These are phyloP conservation scores for Macrostomum cliftonense DNA, from an alignment of 2,888 invertebrate species.

Conservation along the genomic window DNA sequence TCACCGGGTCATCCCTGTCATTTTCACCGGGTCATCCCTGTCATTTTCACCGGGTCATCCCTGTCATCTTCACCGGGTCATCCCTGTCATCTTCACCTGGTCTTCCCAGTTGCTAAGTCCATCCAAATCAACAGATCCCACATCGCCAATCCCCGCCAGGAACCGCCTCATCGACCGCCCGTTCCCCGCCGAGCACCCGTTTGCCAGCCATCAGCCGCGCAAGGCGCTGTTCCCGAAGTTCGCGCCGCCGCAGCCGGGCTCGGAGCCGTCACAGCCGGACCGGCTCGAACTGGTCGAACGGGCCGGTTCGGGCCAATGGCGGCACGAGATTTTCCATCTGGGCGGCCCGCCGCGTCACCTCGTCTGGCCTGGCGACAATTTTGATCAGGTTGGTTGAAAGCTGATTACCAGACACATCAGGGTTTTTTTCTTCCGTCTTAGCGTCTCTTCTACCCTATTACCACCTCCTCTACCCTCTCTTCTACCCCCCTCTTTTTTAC, in stretches of 20 bases:
- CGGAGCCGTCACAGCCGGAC: slow-evolving; percentile 27
- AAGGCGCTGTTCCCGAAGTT: slow-evolving; percentile 28
- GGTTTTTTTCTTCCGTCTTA: slow-evolving; percentile 40
- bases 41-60: too few relatives aligned
- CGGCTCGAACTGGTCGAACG: slow-evolving; percentile 23
- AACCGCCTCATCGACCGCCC: slow-evolving; percentile 22
- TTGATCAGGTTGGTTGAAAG: neutral
- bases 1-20: too few relatives aligned
- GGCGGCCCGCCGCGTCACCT: neutral
- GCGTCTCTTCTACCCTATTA: slow-evolving; percentile 63
- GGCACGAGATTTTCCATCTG: neutral
- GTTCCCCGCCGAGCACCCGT: slow-evolving; percentile 33
- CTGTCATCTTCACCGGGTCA: too few relatives aligned
- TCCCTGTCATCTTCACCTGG: neutral
- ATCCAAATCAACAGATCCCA: too few relatives aligned
- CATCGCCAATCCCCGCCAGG: too few relatives aligned
- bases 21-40: too few relatives aligned
- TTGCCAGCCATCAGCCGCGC: slow-evolving; percentile 26
- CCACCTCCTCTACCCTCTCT: slow-evolving; percentile 61
- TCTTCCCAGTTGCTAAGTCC: neutral
- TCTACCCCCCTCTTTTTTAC: slow-evolving; percentile 54
- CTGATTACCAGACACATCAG: too few relatives aligned
- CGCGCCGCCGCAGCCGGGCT: slow-evolving; percentile 22
- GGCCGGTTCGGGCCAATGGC: slow-evolving; percentile 22
- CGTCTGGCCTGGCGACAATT: neutral